A percentile compares a stretch with the other conserved stretches of the same genome.
Conservation (phyloP, 1,140 invertebrate genomes). For the Tetramorium simillimum region DNA sequence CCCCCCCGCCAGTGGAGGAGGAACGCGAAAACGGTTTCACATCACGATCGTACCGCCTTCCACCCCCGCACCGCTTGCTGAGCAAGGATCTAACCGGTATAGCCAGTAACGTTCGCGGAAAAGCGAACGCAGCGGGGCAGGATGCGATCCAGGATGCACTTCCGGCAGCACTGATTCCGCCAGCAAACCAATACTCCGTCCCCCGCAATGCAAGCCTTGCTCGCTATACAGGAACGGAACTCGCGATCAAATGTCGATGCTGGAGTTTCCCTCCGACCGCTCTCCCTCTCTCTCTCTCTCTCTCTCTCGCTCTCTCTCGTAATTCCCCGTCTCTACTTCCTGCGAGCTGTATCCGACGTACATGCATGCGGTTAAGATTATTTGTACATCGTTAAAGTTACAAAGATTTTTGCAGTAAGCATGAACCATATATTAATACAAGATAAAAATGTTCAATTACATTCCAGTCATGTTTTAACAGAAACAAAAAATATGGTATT, state of each 20-base stretch:
- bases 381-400: neutral
- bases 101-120: constrained; percentile 61
- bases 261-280: constrained; percentile 36
- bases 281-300: neutral
- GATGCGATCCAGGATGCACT: constrained; percentile 72
- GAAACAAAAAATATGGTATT: no score
- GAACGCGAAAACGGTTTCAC: constrained; percentile 73
- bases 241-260: constrained; percentile 69
- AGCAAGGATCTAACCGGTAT: constrained; percentile 65
- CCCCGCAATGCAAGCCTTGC: neutral
- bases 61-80: constrained; percentile 24
- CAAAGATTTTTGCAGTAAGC: no score
- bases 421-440: no score
- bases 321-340: constrained; percentile 21
- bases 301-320: constrained; percentile 2
- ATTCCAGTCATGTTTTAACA: no score
- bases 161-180: constrained; percentile 72
- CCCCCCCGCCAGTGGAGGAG: neutral
- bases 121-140: constrained; percentile 70
- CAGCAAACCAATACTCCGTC: constrained; percentile 30
- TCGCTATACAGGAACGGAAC: constrained; percentile 58
- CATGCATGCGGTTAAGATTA: constrained; percentile 42
- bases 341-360: constrained; percentile 35
- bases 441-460: no score
- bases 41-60: constrained; percentile 60